These are phyloP conservation scores for Corynorhinus townsendii DNA, from an alignment of 2,113 vertebrate genomes.

Conservation along the genomic window DNA sequence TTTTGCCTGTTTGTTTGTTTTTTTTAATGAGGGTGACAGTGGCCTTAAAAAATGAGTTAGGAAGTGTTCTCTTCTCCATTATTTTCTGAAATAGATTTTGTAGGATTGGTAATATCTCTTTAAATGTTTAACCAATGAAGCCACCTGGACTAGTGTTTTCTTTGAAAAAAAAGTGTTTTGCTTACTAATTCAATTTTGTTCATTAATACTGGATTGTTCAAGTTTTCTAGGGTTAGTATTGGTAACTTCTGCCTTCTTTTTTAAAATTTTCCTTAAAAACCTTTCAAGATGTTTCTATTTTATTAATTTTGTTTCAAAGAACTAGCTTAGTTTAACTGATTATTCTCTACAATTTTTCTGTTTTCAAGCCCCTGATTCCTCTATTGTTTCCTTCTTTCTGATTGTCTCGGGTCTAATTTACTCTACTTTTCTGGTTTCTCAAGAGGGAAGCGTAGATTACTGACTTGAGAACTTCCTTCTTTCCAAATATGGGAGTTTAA, in stretches of 20 bases:
- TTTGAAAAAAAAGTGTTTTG: background rate
- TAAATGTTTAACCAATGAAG: background rate
- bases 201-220: background rate
- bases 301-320: background rate
- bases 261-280: background rate
- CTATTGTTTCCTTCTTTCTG: background rate
- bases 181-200: background rate
- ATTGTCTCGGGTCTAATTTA: background rate
- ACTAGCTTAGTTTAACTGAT: background rate
- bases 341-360: background rate
- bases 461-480: background rate
- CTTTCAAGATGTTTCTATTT: background rate
- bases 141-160: background rate
- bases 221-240: background rate
- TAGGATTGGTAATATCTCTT: background rate
- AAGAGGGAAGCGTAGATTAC: background rate
- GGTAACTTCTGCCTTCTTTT: background rate
- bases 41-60: background rate
- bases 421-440: background rate
- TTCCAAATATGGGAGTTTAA: background rate
- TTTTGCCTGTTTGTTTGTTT: background rate
- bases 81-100: background rate
- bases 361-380: background rate
- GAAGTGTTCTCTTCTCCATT: background rate
- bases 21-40: background rate